Evolutionary conservation across 2,888 invertebrate species (phyloP).

Genomic region (Dasysyrphus tricinctus): DNA sequence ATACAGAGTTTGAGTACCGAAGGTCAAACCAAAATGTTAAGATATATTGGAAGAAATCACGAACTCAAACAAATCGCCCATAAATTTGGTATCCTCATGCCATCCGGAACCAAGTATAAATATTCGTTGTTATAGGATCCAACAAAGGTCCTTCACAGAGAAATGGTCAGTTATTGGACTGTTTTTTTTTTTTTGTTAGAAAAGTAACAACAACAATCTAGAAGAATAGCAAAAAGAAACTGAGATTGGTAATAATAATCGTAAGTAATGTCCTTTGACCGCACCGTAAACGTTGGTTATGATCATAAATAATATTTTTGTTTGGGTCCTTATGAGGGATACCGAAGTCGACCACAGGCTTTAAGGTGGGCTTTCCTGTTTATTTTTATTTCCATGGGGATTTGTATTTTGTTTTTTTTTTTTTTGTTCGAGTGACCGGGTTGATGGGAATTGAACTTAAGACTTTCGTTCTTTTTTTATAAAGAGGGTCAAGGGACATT

Average conservation of each 20-base stretch:
- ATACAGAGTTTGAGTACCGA: not conserved
- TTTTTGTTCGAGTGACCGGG: slow-evolving; percentile 40
- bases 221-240: slow-evolving; percentile 33
- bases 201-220: not conserved
- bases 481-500: slow-evolving; percentile 22
- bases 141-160: slow-evolving; percentile 22
- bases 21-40: slow-evolving; percentile 37
- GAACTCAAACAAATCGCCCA: slow-evolving; percentile 68
- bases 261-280: slow-evolving; percentile 70
- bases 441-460: slow-evolving; percentile 51
- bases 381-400: slow-evolving; percentile 16
- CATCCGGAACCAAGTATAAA: slow-evolving; percentile 58
- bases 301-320: slow-evolving; percentile 65
- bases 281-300: slow-evolving; percentile 71
- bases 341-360: slow-evolving; percentile 19
- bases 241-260: slow-evolving; percentile 71
- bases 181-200: not conserved
- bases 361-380: slow-evolving; percentile 29
- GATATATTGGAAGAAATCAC: slow-evolving; percentile 70
- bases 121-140: slow-evolving; percentile 60
- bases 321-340: slow-evolving; percentile 30
- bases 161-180: slow-evolving; percentile 10
- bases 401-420: not conserved
- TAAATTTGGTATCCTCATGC: slow-evolving; percentile 68
- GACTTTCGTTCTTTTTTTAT: slow-evolving; percentile 29